Conservation (phyloP, 2,113 vertebrate genomes). For the Polyodon spathula region DNA sequence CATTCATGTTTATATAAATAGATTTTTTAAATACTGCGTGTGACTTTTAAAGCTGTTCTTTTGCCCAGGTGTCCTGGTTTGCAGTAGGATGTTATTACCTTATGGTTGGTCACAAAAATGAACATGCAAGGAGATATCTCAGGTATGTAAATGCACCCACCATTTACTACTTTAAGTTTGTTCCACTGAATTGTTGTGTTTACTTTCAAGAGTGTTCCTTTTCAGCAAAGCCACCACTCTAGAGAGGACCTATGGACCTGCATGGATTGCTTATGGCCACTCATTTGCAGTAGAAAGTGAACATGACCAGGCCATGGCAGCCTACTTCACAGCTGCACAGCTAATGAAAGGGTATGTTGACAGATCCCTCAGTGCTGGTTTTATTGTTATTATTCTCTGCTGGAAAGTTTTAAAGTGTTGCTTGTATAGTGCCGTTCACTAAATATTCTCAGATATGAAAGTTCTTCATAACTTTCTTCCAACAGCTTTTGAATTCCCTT, state of each 20-base stretch:
- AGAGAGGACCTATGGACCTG: slow-evolving; percentile 89
- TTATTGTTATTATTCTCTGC: no score
- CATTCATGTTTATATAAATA: background rate
- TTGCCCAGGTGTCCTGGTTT: slow-evolving; percentile 90
- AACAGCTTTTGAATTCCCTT: no score
- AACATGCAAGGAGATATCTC: slow-evolving; percentile 89
- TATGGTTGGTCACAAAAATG: slow-evolving; percentile 97
- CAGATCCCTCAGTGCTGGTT: background rate
- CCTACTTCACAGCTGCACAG: slow-evolving; percentile 94
- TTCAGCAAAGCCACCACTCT: slow-evolving; percentile 90
- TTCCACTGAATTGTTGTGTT: background rate
- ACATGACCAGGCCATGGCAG: slow-evolving; percentile 96
- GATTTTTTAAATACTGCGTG: background rate
- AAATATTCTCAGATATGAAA: background rate
- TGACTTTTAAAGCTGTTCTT: slow-evolving; percentile 15
- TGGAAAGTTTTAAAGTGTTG: no score
- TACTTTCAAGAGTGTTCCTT: slow-evolving; percentile 16
- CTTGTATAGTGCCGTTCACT: background rate
- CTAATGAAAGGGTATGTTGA: slow-evolving; percentile 91
- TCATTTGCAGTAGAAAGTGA: slow-evolving; percentile 96
- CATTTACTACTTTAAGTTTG: background rate
- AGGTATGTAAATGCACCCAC: slow-evolving; percentile 55
- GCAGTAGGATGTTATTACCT: slow-evolving; percentile 97
- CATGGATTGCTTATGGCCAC: slow-evolving; percentile 96
- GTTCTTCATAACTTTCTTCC: no score